Evolutionary conservation across 2,113 vertebrate genomes (phyloP).

Genomic region (Halichoeres trimaculatus): DNA sequence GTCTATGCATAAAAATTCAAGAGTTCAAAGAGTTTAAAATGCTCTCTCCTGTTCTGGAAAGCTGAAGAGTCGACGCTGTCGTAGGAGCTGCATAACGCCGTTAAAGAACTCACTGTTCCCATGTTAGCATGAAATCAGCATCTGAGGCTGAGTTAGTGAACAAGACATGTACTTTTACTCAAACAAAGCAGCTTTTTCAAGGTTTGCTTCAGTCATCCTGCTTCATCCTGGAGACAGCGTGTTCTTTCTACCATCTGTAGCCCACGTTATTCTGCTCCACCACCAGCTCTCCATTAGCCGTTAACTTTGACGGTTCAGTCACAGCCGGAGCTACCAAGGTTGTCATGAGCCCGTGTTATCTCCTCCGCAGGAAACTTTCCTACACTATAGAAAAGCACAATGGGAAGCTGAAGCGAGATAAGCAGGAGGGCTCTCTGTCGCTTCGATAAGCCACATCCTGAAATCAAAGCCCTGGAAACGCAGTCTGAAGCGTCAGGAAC

Average conservation of each 20-base stretch:
- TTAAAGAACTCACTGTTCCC: no score
- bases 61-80: no score
- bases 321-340: not conserved
- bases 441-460: not conserved
- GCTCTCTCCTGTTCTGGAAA: no score
- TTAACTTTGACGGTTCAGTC: constrained; percentile 25
- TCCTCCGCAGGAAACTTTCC: not conserved
- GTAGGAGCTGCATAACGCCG: no score
- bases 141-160: no score
- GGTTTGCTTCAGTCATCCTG: no score
- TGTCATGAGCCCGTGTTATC: constrained; percentile 3
- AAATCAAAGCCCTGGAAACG: not conserved
- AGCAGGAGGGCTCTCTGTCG: not conserved
- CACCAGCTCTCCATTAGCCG: constrained; percentile 17
- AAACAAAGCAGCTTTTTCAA: not conserved
- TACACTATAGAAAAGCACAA: not conserved
- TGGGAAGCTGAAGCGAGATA: not conserved
- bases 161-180: not conserved
- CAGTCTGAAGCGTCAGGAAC: not conserved
- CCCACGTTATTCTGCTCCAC: constrained; percentile 3
- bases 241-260: constrained; percentile 11
- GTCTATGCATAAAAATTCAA: no score
- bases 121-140: no score
- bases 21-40: no score
- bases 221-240: no score